These are phyloP conservation scores for Pogonus chalceus DNA, from an alignment of 1,140 invertebrate species.

Conservation along the genomic window DNA sequence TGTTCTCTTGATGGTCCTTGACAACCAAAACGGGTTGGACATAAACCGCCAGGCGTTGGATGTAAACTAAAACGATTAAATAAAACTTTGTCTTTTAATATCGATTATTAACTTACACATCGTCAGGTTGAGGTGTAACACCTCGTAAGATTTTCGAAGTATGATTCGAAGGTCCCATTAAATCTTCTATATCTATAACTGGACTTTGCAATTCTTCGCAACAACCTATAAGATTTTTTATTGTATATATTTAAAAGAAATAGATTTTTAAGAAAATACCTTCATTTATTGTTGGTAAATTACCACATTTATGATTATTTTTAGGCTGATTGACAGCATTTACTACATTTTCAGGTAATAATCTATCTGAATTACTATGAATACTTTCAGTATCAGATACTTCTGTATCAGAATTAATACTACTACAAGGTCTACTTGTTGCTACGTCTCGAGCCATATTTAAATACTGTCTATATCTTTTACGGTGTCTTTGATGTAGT, in stretches of 20 bases:
- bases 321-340: constrained; percentile 21
- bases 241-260: neutral
- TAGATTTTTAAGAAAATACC: constrained; percentile 1
- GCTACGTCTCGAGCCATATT: constrained; percentile 31
- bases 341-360: constrained; percentile 20
- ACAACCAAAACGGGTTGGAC: constrained; percentile 39
- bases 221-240: constrained; percentile 12
- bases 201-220: constrained; percentile 33
- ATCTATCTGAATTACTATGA: constrained; percentile 31
- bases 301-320: constrained; percentile 23
- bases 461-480: constrained; percentile 37
- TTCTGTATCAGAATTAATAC: neutral
- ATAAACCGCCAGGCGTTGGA: constrained; percentile 19
- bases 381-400: neutral
- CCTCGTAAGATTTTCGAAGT: constrained; percentile 10
- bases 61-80: neutral
- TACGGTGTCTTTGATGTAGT: constrained; percentile 52
- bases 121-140: neutral
- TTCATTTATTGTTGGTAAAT: constrained; percentile 27
- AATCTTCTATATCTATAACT: constrained; percentile 61
- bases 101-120: constrained; percentile 18
- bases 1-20: constrained; percentile 37
- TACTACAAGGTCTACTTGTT: constrained; percentile 2
- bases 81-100: neutral
- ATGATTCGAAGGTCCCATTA: constrained; percentile 34